phyloP scores from a whole-genome alignment of 1,140 invertebrate species.

The Caerostris darwini region DNA sequence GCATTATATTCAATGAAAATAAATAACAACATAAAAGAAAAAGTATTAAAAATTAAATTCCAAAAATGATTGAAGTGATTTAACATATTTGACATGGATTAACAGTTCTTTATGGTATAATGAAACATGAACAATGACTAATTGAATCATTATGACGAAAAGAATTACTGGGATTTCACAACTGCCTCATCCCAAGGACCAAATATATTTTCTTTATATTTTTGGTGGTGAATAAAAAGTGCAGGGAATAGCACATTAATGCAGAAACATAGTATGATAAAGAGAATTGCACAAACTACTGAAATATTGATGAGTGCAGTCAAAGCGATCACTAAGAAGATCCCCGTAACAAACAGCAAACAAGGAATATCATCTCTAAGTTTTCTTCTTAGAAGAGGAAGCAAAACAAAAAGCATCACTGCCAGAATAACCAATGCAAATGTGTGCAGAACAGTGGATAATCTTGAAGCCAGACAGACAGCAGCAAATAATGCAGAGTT shows the following conservation, averaged over 20 bases:
- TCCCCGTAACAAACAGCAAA: not conserved
- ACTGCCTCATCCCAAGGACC: slow-evolving; percentile 74
- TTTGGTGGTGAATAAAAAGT: slow-evolving; percentile 90
- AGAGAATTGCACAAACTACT: slow-evolving; percentile 80
- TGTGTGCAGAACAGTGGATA: slow-evolving; percentile 91
- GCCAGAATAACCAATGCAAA: slow-evolving; percentile 93
- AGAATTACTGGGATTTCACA: not conserved
- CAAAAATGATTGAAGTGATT: too few species aligned
- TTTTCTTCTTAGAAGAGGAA: slow-evolving; percentile 89
- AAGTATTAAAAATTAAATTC: too few species aligned
- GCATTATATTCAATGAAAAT: too few species aligned
- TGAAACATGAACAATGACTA: not conserved
- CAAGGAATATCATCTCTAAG: slow-evolving; percentile 79
- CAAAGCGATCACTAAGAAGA: slow-evolving; percentile 44
- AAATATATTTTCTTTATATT: slow-evolving; percentile 87
- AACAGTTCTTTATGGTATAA: too few species aligned
- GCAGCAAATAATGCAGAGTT: slow-evolving; percentile 96
- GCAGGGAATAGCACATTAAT: slow-evolving; percentile 87
- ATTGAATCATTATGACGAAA: not conserved
- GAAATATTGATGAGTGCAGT: slow-evolving; percentile 38
- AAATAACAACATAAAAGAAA: too few species aligned
- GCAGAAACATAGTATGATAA: slow-evolving; percentile 82
- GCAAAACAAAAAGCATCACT: slow-evolving; percentile 93
- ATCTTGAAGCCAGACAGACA: slow-evolving; percentile 95
- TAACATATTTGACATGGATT: too few species aligned